phyloP scores from a whole-genome alignment of 2,888 invertebrate species.

The Nomada flava region DNA sequence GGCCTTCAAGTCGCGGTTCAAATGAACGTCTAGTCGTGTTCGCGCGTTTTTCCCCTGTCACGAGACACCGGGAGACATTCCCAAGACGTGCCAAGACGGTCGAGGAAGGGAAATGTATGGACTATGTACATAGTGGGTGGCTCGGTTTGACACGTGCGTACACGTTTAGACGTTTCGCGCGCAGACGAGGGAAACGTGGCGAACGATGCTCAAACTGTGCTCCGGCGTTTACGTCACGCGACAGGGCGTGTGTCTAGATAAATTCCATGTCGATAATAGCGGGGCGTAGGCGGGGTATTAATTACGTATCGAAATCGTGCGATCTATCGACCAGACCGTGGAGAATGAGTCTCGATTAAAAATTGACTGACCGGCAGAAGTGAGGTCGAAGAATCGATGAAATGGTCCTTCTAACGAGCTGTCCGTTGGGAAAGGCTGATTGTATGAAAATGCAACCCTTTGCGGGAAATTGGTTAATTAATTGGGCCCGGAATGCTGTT shows the following conservation, averaged over 20 bases:
- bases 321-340: slow-evolving; percentile 39
- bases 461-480: slow-evolving; percentile 1
- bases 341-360: slow-evolving; percentile 39
- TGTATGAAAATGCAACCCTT: slow-evolving; percentile 10
- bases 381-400: slow-evolving; percentile 22
- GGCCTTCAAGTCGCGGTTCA: background rate
- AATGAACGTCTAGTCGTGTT: background rate
- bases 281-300: slow-evolving; percentile 58
- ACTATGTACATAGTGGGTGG: slow-evolving; percentile 40
- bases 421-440: background rate
- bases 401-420: background rate
- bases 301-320: slow-evolving; percentile 67
- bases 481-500: background rate
- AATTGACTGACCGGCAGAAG: background rate
- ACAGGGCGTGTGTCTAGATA: slow-evolving; percentile 75
- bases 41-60: background rate
- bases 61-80: background rate
- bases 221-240: slow-evolving; percentile 72
- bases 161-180: slow-evolving; percentile 48
- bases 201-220: slow-evolving; percentile 25
- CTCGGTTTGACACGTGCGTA: slow-evolving; percentile 41
- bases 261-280: slow-evolving; percentile 78
- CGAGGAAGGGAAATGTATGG: slow-evolving; percentile 33
- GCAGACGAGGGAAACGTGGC: slow-evolving; percentile 50
- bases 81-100: background rate